Evolutionary conservation across 2,113 vertebrate genomes (phyloP), one percentile per base, ranked within the genome.

Genomic region (Syrmaticus mikado): DNA sequence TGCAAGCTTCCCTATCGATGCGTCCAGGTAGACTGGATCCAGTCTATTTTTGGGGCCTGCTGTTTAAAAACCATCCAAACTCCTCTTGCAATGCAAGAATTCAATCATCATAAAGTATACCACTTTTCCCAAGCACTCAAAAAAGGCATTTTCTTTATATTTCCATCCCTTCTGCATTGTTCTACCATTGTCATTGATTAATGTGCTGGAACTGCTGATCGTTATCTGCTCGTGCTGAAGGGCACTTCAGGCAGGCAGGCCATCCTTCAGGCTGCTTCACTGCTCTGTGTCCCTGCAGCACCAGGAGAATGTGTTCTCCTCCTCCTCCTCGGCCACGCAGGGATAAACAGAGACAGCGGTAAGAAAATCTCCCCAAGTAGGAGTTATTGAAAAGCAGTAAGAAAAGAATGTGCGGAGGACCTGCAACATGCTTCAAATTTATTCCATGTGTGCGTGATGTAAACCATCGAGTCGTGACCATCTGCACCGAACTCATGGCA

Each of bases 51-150:
- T 67, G 88, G 65, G 30, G 74, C 46, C 1, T 1, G 60, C 52
- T 61, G 88, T 82, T 92, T 61, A 91, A 65, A 79, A 87, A 77
- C 65, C 87, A 82, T 57, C 65, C 36, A 24, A 78, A 71, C 64
- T 92, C 55, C 67, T 81, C 52, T 10, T 85, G 79, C 85, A 93
- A 92, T 1, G 3, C 1, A 83, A 71, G 57, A 85, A 73, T 77
- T 91, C 27, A 50, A 65, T 34, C 60, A 62, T 53, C 28, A 3
- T 25, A 76, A 80, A 55, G 71, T 8, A n/a, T 13, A 76, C 20
- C 45, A n/a, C 1, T 2, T 83, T 65, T 67, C 43, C 46, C 8
- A 19, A 68, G 57, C 55, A 45, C 34, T 25, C 57, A 76, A 21
- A 40, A 68, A 14, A 67, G 74, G 21, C 1, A 0, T 58, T 87